Conservation (phyloP, 2,797 vertebrate species). For the Lagorchestes hirsutus region DNA sequence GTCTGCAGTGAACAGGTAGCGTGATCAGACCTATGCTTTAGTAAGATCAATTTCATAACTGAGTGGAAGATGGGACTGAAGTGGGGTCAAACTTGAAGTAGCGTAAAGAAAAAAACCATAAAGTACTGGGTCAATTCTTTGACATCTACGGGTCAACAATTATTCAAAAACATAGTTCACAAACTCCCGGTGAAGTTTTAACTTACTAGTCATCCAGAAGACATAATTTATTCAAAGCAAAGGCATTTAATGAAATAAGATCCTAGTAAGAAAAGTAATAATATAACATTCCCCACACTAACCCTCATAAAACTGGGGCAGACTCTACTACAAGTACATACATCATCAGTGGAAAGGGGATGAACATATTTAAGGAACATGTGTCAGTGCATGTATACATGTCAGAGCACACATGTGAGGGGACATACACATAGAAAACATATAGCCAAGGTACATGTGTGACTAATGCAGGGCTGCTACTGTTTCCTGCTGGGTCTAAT, state of each 20-base stretch:
- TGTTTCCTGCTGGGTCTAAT: not conserved
- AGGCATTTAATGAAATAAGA: not conserved
- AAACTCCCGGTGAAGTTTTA: not conserved
- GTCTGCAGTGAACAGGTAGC: not conserved
- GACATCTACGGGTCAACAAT: not conserved
- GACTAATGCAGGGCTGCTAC: not conserved
- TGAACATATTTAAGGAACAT: not conserved
- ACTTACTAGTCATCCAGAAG: not conserved
- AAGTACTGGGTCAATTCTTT: not conserved
- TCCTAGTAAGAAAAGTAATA: not conserved
- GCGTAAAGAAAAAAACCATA: no score
- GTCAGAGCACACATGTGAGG: not conserved
- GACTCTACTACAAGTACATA: not conserved
- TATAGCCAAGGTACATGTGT: not conserved
- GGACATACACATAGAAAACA: not conserved
- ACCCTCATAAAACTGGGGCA: not conserved
- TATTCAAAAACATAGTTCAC: not conserved
- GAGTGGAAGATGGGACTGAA: no score
- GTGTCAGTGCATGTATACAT: not conserved
- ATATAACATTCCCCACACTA: not conserved
- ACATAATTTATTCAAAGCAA: not conserved
- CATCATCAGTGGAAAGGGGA: not conserved
- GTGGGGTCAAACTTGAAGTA: not conserved
- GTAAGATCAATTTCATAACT: not conserved
- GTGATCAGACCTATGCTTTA: not conserved